Evolutionary conservation across 2,888 invertebrate genomes (phyloP).

Genomic region (Plagodis dolabraria): DNA sequence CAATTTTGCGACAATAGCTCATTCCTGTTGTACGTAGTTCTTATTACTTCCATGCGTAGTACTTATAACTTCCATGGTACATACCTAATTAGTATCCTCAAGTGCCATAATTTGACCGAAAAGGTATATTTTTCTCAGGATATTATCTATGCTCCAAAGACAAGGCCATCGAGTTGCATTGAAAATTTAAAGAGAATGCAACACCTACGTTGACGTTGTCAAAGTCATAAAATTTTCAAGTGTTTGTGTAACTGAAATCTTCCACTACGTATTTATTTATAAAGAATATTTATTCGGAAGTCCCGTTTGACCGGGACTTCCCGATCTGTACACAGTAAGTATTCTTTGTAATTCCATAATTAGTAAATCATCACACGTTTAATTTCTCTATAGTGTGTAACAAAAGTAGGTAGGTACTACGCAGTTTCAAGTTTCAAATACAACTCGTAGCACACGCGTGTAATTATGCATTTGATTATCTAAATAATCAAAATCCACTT

Average conservation of each 20-base stretch:
- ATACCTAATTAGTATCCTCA: no score
- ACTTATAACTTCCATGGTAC: no score
- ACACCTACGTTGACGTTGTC: neutral
- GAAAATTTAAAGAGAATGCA: neutral
- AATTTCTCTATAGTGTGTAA: no score
- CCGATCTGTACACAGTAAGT: conserved; percentile 19
- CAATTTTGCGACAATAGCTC: no score
- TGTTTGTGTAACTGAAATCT: conserved; percentile 1
- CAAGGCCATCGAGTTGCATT: conserved; percentile 1
- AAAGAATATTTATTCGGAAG: conserved; percentile 31
- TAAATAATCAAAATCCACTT: no score
- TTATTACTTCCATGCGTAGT: no score
- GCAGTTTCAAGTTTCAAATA: neutral
- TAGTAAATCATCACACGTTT: neutral
- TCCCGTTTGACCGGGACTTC: conserved; percentile 45
- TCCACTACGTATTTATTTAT: conserved; percentile 11
- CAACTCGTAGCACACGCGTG: no score
- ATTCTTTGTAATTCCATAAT: neutral
- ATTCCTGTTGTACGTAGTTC: no score
- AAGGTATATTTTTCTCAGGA: no score
- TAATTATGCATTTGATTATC: no score
- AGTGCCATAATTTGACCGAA: no score
- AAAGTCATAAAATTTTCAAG: neutral
- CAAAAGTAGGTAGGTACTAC: no score
- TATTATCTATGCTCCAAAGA: neutral